A percentile compares a stretch with the other conserved stretches of the same genome.
Conservation (phyloP, 2,113 vertebrate genomes). For the Larimichthys polyactis region DNA sequence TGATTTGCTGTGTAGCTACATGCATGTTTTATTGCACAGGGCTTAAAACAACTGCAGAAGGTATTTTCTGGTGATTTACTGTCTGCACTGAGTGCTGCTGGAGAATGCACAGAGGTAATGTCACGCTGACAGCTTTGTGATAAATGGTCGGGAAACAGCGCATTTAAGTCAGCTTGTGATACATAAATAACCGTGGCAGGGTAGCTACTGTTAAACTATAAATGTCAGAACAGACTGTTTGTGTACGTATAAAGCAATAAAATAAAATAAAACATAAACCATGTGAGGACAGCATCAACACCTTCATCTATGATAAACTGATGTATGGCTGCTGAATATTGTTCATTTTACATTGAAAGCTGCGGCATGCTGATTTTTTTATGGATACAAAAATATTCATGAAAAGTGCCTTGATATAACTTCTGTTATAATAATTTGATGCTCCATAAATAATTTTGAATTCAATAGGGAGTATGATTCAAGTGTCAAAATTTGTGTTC, state of each 20-base stretch:
- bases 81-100: neutral
- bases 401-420: no score
- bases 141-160: slow-evolving; percentile 3
- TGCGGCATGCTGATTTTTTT: neutral
- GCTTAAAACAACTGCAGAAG: slow-evolving; percentile 11
- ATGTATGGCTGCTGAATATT: neutral
- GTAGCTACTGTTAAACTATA: slow-evolving; percentile 22
- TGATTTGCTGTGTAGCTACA: slow-evolving; percentile 3
- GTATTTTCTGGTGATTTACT: slow-evolving; percentile 46
- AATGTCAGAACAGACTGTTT: slow-evolving; percentile 6
- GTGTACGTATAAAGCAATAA: neutral
- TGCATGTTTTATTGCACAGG: slow-evolving; percentile 6
- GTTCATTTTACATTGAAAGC: neutral
- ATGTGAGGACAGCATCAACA: neutral
- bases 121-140: slow-evolving; percentile 40
- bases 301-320: neutral
- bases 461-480: neutral
- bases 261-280: no score
- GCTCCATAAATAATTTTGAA: no score
- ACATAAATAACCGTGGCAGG: slow-evolving; percentile 7
- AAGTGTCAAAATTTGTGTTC: neutral
- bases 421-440: no score
- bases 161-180: slow-evolving; percentile 8
- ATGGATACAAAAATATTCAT: neutral
- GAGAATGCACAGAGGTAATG: neutral